Evolutionary conservation across 2,113 vertebrate genomes (phyloP), one percentile per base, ranked within the genome.

Genomic region (Brachirus orientalis): DNA sequence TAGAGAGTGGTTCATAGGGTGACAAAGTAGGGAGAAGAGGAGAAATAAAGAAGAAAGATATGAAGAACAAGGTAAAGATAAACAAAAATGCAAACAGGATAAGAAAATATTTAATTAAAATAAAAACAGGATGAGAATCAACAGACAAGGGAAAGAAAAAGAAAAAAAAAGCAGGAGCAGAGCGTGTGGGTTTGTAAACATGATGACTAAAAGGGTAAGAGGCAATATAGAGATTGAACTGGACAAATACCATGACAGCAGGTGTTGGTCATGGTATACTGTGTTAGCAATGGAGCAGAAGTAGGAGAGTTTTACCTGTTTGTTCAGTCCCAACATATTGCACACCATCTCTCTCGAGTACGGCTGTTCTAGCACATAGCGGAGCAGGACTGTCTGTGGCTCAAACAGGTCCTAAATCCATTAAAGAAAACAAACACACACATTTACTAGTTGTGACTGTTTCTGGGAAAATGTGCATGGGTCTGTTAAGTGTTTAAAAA

Each of bases 251-350:
- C 28, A 52, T 59, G 36, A 10, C 12, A 18, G 19, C 37, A 63
- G 58, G 50, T 37, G 37, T 20, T 28, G 86, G 91, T 84, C 83
- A 82, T 90, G 90, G 86, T 88, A 90, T 70, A 6, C 20, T 10
- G 33, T 62, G 92, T 86, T 43, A 14, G 12, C 40, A 43, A 43
- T 43, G 40, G 90, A 91, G 89, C 22, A 50, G 13, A 50, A n/a
- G 11, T 2, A n/a, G 45, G 59, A 47, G 52, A 8, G 11, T 85
- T 93, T 40, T 96, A 99, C 98, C 98, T 98, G 97, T 89, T 99
- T 99, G 91, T 98, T 99, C 90, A 99, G 96, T 88, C 97, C 98
- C 85, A 99, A 94, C 97, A 99, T 99, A 95, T 99, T 99, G 96
- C 97, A 99, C 92, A 99, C 97, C 97, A 99, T 98, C 91, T 99